Conservation (phyloP, 1,140 invertebrate species). For the Melanaphis sacchari region DNA sequence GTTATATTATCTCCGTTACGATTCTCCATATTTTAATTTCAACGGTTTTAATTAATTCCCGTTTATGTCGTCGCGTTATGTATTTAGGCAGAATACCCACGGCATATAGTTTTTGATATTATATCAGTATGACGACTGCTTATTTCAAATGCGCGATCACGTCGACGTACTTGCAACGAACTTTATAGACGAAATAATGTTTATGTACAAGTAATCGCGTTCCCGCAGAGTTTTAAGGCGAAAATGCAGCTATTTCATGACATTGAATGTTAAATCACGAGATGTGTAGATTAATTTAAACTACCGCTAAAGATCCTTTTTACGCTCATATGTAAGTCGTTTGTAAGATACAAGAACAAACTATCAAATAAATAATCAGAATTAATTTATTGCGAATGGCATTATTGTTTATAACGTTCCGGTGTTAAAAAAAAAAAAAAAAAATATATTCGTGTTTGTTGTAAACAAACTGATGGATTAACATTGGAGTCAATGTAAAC, state of each 20-base stretch:
- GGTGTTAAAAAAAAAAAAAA: not conserved
- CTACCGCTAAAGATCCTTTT: not conserved
- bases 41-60: slow-evolving; percentile 28
- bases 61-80: not conserved
- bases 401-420: not conserved
- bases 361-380: not conserved
- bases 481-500: not conserved
- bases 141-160: slow-evolving; percentile 36
- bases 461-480: too few relatives aligned
- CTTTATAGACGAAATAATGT: slow-evolving; percentile 15
- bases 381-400: not conserved
- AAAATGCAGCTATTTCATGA: not conserved
- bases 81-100: not conserved
- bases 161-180: not conserved
- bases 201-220: not conserved
- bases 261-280: not conserved
- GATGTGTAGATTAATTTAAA: not conserved
- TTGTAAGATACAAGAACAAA: not conserved
- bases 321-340: not conserved
- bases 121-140: not conserved
- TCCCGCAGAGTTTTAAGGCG: not conserved
- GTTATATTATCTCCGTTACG: not conserved
- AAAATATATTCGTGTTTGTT: not conserved
- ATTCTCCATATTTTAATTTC: not conserved
- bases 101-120: slow-evolving; percentile 12